Evolutionary conservation across 2,113 vertebrate species (phyloP), one percentile per base, ranked within the genome.

Genomic region (Meleagris gallopavo): DNA sequence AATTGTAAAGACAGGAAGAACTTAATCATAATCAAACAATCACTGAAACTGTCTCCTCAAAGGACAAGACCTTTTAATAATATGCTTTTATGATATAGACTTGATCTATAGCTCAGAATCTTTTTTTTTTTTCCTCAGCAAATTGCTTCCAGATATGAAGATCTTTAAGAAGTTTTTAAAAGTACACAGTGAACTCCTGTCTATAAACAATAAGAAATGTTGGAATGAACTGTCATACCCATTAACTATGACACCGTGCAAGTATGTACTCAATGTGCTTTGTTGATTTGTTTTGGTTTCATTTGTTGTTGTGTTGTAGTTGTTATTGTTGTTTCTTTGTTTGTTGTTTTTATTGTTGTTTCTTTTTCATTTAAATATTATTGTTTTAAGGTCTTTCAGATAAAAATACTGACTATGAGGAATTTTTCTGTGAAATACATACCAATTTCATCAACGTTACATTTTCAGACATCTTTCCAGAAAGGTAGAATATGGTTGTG

Each of bases 401-500:
- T 2, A 74, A 78, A 92, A 77, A n/a, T 32, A 30, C 7, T 14
- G 29, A 30, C 41, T 4, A 18, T 69, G 38, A 65, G 14, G 7
- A 30, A 55, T 13, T 77, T 2, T 17, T 78, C 18, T 55, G 43
- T 6, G n/a, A 70, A 84, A 69, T 36, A 60, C 69, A 46, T 12
- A 5, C 1, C 32, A 32, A 30, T n/a, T 38, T 72, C 5, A 34
- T 74, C 41, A 14, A 54, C 4, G 16, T 11, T 11, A 20, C 27
- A 17, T 3, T n/a, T 10, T 24, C 13, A 30, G 12, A 7, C 5
- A 5, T 0, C 0, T 6, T 3, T 8, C 2, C 30, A 3, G 19
- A 29, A 73, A 22, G 11, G 1, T 10, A 66, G 3, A 60, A 40
- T 30, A 50, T 17, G 6, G 0, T 17, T 55, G 14, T 54, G 4